Base-by-base conservation (phyloP, 2,888 invertebrate genomes). In the Galerucella pusilla region DNA sequence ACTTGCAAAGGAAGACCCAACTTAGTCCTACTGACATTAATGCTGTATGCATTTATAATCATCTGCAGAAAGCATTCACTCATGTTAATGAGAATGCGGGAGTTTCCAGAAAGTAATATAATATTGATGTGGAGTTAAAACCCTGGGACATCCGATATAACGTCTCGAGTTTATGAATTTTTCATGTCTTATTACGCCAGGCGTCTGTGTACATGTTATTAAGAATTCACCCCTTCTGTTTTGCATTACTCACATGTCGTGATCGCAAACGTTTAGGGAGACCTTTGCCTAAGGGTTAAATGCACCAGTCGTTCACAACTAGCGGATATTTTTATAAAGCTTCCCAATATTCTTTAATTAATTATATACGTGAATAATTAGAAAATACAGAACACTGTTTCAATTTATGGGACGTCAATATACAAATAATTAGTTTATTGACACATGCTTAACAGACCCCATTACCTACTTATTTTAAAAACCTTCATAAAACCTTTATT, bases 141-240 rank as follows among this genome's bases (percentile, higher is more conserved):
- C 72, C 66, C 72, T 66, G 46, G 72, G 72, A 72, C 72, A 72
- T 54, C 60, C 72, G 67, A 72, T 72, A 72, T 75, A 61, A 68
- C 54, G 57, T 68, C 68, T 73, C 70, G 49, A 61, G 70, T 52
- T 75, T 68, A 65, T 61, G 64, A 73, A 71, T 74, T 76, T 76
- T 68, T 75, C 71, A 74, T 76, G 74, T 71, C 70, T 71, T 75
- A 76, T 74, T 74, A 68, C 71, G 71, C 74, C 63, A 60, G 68
- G 74, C 68, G 76, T 71, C 74, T 73, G 61, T 74, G 61, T 68
- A 67, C 64, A 71, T 61, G 71, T 74, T 74, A 76, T 76, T 76
- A 76, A 68, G 70, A 76, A 76, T 76, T 76, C 76, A 76, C 76
- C 76, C 76, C 76, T 76, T 76, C 76, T 76, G 71, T 69, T 71